Conservation (phyloP, 1,140 invertebrate genomes). For the Eufriesea mexicana region DNA sequence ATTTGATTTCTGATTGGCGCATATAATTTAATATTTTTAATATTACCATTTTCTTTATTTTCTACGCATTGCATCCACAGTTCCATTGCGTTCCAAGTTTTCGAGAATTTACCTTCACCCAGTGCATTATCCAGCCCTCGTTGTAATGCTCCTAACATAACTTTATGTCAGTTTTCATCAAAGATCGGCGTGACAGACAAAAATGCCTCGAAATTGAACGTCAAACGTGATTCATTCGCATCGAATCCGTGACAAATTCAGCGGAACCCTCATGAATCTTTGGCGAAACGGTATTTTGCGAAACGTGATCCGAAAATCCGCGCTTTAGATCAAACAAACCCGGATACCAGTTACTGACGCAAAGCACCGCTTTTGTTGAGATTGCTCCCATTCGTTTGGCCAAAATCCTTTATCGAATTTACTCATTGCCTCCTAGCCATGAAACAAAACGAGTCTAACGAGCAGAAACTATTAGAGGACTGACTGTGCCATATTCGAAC, state of each 20-base stretch:
- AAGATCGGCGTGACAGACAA: too few species aligned
- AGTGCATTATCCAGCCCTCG: too few species aligned
- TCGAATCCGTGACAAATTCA: neutral
- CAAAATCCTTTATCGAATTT: conserved; percentile 1
- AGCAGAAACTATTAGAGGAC: neutral
- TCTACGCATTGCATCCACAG: too few species aligned
- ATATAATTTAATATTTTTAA: too few species aligned
- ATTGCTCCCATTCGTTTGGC: neutral
- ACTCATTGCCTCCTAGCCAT: neutral
- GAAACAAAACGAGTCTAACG: neutral
- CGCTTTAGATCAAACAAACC: conserved; percentile 10
- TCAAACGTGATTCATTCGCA: neutral
- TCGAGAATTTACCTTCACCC: too few species aligned
- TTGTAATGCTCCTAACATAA: too few species aligned
- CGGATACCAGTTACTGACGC: conserved; percentile 1
- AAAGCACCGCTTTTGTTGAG: neutral
- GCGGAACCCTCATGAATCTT: conserved; percentile 1
- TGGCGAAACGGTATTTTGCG: neutral
- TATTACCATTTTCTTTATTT: too few species aligned
- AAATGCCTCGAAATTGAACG: neutral
- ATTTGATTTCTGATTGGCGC: too few species aligned
- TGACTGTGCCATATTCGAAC: too few species aligned
- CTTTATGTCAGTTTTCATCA: too few species aligned
- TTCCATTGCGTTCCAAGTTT: too few species aligned
- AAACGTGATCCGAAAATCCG: neutral